Percentiles rank a stretch among this genome's conserved stretches.
Evolutionary conservation across 2,888 invertebrate genomes (phyloP).

Genomic region (Sinotaia quadrata): DNA sequence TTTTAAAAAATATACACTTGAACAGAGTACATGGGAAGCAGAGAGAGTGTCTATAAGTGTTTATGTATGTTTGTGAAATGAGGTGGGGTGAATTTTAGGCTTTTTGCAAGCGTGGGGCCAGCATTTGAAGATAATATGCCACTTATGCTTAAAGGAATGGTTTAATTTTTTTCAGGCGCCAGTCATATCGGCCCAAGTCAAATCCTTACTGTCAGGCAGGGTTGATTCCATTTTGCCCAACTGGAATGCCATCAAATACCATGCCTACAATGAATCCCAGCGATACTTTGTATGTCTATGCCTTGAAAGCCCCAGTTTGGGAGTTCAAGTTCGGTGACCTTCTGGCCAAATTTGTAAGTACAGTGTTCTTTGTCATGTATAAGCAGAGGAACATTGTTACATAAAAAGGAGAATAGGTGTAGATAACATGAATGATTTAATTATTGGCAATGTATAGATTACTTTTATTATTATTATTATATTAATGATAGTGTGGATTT

Average conservation of each 20-base stretch:
- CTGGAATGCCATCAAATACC: conserved; percentile 50
- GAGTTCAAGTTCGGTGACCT: conserved; percentile 64
- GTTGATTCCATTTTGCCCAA: conserved; percentile 62
- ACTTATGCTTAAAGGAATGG: too few species aligned
- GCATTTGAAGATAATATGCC: too few species aligned
- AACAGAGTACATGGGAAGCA: too few species aligned
- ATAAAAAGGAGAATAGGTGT: not conserved
- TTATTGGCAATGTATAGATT: too few species aligned
- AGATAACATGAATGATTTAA: too few species aligned
- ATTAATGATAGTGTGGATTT: too few species aligned
- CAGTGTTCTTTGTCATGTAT: not conserved
- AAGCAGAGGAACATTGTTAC: not conserved
- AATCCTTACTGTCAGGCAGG: conserved; percentile 64
- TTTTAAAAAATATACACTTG: too few species aligned
- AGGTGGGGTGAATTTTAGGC: too few species aligned
- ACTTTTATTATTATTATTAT: too few species aligned
- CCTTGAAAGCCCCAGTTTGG: conserved; percentile 68
- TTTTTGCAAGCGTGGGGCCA: too few species aligned
- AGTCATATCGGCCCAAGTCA: conserved; percentile 47
- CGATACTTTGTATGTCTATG: conserved; percentile 61
- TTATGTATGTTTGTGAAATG: too few species aligned
- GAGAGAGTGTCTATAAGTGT: too few species aligned
- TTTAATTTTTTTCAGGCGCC: conserved; percentile 51
- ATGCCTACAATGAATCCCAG: conserved; percentile 54
- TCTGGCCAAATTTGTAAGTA: conserved; percentile 61